phyloP scores from a whole-genome alignment of 2,888 invertebrate species.

The Nomada fucata region DNA sequence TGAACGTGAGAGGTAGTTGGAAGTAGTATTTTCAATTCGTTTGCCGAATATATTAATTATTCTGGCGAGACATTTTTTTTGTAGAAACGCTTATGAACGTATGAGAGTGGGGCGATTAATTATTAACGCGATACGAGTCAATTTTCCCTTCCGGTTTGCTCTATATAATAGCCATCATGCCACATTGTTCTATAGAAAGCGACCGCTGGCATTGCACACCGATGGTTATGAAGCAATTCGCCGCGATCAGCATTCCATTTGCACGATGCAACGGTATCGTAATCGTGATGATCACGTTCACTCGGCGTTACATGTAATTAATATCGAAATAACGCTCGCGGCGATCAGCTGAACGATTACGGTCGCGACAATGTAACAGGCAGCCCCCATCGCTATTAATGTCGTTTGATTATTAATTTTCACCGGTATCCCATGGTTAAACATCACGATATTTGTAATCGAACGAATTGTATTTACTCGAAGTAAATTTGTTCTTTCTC shows the following conservation, averaged over 20 bases:
- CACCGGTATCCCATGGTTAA: neutral
- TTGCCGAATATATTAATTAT: too few relatives aligned
- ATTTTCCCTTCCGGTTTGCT: slow-evolving; percentile 37
- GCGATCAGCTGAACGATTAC: slow-evolving; percentile 16
- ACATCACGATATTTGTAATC: neutral
- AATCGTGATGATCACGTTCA: slow-evolving; percentile 39
- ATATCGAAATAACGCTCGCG: slow-evolving; percentile 34
- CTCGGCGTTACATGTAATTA: slow-evolving; percentile 30
- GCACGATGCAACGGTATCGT: slow-evolving; percentile 26
- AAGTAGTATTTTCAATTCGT: neutral
- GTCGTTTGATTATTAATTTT: neutral
- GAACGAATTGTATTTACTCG: neutral
- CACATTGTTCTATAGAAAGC: slow-evolving; percentile 48
- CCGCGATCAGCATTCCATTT: slow-evolving; percentile 43
- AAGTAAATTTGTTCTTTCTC: too few relatives aligned
- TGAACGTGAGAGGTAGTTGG: neutral
- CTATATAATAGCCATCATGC: slow-evolving; percentile 31
- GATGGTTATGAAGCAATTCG: slow-evolving; percentile 48
- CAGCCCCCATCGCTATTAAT: neutral
- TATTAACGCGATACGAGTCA: slow-evolving; percentile 30
- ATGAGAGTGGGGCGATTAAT: slow-evolving; percentile 27
- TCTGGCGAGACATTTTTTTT: too few relatives aligned
- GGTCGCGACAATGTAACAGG: slow-evolving; percentile 8
- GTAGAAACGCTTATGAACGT: neutral
- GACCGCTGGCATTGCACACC: slow-evolving; percentile 32